Evolutionary conservation across 1,140 invertebrate species (phyloP).

Genomic region (Eciton burchellii): DNA sequence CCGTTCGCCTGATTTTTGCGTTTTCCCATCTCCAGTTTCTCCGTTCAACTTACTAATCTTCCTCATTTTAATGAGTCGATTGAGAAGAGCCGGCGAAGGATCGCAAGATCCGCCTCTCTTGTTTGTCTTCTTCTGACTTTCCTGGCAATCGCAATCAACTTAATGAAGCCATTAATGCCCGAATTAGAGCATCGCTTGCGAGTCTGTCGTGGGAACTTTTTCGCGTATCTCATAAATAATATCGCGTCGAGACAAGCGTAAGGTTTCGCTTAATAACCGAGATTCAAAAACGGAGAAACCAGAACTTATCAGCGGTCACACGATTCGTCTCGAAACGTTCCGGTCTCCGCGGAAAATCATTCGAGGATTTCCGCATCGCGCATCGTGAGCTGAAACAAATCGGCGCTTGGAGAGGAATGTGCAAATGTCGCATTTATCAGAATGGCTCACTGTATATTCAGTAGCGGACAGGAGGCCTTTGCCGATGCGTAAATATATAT

Average conservation of each 20-base stretch:
- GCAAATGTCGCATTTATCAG: slow-evolving; percentile 46
- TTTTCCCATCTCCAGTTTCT: background rate
- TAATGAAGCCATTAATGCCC: slow-evolving; percentile 8
- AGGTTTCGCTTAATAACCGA: slow-evolving; percentile 4
- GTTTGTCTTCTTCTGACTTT: background rate
- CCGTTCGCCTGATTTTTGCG: background rate
- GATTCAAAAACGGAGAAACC: background rate
- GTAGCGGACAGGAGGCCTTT: slow-evolving; percentile 43
- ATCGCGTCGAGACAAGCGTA: background rate
- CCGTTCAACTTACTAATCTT: background rate
- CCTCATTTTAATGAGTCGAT: background rate
- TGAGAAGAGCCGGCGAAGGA: background rate
- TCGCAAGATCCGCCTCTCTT: background rate
- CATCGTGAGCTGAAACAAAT: background rate
- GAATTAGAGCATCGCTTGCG: background rate
- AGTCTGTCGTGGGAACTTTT: background rate
- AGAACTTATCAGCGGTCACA: background rate
- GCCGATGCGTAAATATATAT: slow-evolving; percentile 60
- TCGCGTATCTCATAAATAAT: background rate
- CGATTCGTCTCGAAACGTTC: background rate
- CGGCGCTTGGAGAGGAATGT: slow-evolving; percentile 19
- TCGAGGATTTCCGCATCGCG: background rate
- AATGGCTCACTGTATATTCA: slow-evolving; percentile 54
- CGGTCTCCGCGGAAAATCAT: background rate
- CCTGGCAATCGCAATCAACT: background rate